These are phyloP conservation scores for Augochlorella aurata DNA, from an alignment of 2,888 invertebrate species.

Conservation along the genomic window DNA sequence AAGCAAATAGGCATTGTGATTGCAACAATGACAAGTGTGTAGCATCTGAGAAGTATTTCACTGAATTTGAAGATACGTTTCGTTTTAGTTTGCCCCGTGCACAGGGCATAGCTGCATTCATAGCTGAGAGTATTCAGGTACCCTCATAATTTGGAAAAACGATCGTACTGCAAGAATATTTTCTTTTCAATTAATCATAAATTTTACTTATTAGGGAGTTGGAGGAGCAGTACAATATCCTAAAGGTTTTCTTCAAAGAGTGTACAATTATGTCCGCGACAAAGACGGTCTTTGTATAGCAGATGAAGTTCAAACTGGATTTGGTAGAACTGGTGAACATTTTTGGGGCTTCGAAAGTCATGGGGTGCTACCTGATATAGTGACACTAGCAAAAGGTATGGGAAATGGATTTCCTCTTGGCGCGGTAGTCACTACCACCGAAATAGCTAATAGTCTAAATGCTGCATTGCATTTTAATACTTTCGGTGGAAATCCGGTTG, in stretches of 20 bases:
- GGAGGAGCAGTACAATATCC: constrained; percentile 97
- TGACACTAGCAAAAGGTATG: constrained; percentile 97
- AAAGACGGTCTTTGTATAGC: constrained; percentile 94
- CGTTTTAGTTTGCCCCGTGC: constrained; percentile 88
- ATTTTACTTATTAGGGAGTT: constrained; percentile 85
- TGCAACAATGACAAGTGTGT: constrained; percentile 86
- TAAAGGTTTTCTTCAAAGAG: constrained; percentile 91
- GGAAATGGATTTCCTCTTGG: constrained; percentile 98
- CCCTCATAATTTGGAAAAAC: background rate
- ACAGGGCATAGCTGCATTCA: constrained; percentile 92
- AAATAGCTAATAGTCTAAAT: constrained; percentile 91
- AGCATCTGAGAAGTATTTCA: constrained; percentile 90
- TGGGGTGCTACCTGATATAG: constrained; percentile 94
- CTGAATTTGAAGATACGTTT: constrained; percentile 91
- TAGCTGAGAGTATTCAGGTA: constrained; percentile 96
- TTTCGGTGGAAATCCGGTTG: constrained; percentile 96
- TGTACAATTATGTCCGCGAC: constrained; percentile 89
- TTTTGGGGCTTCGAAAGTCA: constrained; percentile 99
- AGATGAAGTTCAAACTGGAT: constrained; percentile 99
- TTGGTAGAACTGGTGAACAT: constrained; percentile 95
- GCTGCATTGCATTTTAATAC: constrained; percentile 95
- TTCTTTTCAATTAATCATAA: background rate
- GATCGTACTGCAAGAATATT: background rate
- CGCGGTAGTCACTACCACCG: constrained; percentile 95
- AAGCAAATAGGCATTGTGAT: constrained; percentile 86